phyloP scores from a whole-genome alignment of 2,113 vertebrate species.

The Platichthys flesus region DNA sequence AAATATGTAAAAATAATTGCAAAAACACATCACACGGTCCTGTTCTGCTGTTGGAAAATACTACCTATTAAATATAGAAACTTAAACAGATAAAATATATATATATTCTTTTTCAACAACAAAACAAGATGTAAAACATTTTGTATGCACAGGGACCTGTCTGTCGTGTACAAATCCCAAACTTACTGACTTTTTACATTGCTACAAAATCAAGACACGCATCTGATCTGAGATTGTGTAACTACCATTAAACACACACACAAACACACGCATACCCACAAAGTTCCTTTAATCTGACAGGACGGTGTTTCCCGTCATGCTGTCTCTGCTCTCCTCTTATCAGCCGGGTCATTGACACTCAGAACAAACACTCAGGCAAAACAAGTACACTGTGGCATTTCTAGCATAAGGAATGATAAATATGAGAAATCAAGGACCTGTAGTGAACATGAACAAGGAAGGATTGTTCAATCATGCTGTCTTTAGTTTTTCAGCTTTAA shows the following conservation, averaged over 20 bases:
- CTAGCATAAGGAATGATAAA: neutral
- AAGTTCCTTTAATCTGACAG: conserved; percentile 7
- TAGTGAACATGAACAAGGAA: neutral
- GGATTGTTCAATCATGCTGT: neutral
- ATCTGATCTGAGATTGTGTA: neutral
- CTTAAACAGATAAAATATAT: no score
- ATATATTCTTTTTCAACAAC: no score
- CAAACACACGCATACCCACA: neutral
- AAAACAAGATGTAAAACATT: no score
- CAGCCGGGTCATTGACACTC: conserved; percentile 47
- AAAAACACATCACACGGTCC: neutral
- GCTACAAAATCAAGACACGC: neutral
- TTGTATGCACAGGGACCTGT: neutral
- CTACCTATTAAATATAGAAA: neutral
- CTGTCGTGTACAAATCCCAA: neutral
- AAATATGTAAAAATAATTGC: neutral
- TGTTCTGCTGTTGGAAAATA: neutral
- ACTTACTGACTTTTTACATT: neutral
- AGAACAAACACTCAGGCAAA: conserved; percentile 15
- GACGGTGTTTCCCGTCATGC: neutral
- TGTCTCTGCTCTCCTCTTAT: conserved; percentile 31
- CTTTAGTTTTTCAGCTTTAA: neutral
- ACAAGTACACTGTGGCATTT: neutral
- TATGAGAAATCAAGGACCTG: neutral
- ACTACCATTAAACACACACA: no score